Percentiles rank a stretch among this genome's conserved stretches.
phyloP scores from a whole-genome alignment of 2,113 vertebrate genomes.

The Callithrix jacchus region DNA sequence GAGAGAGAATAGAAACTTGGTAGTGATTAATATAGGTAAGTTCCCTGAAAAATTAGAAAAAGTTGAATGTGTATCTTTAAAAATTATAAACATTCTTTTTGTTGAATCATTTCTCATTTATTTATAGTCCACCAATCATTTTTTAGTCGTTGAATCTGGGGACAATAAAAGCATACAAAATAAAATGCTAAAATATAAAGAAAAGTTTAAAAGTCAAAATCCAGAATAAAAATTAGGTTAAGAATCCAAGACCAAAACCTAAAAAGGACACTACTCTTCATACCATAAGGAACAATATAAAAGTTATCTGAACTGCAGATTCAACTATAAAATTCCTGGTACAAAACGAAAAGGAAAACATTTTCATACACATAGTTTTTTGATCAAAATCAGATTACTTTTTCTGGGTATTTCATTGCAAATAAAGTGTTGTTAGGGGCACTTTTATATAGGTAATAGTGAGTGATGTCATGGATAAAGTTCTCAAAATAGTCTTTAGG shows the following conservation, averaged over 20 bases:
- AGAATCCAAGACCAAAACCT: neutral
- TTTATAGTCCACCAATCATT: neutral
- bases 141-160: neutral
- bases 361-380: neutral
- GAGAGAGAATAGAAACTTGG: neutral
- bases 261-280: neutral
- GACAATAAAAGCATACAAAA: neutral
- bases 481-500: neutral
- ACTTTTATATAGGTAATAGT: neutral
- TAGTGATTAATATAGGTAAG: neutral
- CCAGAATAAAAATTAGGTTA: neutral
- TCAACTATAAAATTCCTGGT: neutral
- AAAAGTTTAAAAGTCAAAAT: neutral
- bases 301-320: neutral
- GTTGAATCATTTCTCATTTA: neutral
- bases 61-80: neutral
- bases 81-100: neutral
- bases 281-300: neutral
- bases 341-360: neutral
- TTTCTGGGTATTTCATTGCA: neutral
- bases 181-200: neutral
- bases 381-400: conserved; percentile 10
- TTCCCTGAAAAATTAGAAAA: neutral
- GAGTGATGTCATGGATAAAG: neutral
- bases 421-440: neutral